Evolutionary conservation across 2,888 invertebrate species (phyloP), one percentile per base, ranked within the genome.

Genomic region (Helleia helle): DNA sequence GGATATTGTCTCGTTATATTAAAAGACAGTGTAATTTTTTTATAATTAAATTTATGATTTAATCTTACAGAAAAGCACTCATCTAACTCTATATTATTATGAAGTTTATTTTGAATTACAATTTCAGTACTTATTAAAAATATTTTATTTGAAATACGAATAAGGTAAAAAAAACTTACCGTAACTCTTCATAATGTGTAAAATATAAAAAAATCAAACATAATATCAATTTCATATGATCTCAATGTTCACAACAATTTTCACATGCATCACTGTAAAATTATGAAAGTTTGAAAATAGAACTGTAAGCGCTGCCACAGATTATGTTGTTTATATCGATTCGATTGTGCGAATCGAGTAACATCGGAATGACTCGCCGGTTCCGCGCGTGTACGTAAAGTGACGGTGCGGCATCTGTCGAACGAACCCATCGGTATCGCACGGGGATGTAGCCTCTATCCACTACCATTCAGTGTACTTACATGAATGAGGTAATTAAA

Each of bases 321-420:
- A 14, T 30, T 12, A 13, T 14, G n/a, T 15, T 9, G 28, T 44
- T 38, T 41, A 39, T 34, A 44, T 34, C 22, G 43, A 34, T 43
- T 27, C 44, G 46, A 27, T 34, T 26, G 29, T 62, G 63, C 63
- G 57, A 36, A 27, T 41, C 41, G 45, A 43, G 44, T 41, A 36
- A 43, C 22, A 41, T 38, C 48, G 50, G 50, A 51, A 41, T 62
- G 71, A 68, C 79, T 71, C 66, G 62, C 59, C 67, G 57, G 65
- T 58, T 51, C 74, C 70, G 68, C 75, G 81, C 62, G 66, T 68
- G 70, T 70, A 65, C 67, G 61, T 59, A 74, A 79, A 80, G 77
- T 81, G 81, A 70, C 76, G 61, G 60, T 55, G 53, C 40, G 51
- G 54, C 61, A 63, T 77, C 71, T 71, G 75, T 63, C 62, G 59